phyloP scores from a whole-genome alignment of 92 coral and sea anemone genomes.

The Phenganax stokvisi region DNA sequence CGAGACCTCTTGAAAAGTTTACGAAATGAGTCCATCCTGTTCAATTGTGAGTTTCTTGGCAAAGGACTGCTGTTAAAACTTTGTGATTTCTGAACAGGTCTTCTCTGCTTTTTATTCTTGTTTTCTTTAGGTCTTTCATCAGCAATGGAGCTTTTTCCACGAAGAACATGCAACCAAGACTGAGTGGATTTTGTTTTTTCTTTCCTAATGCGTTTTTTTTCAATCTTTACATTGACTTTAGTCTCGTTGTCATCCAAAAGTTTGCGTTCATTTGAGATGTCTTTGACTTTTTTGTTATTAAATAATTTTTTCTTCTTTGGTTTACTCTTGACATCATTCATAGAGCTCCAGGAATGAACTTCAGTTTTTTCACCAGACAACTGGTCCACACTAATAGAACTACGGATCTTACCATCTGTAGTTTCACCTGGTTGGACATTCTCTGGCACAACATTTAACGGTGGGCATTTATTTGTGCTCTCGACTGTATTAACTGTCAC shows the following conservation, averaged over 20 bases:
- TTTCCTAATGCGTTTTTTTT: neutral
- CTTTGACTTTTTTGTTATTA: neutral
- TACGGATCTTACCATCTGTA: neutral
- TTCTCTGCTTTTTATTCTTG: constrained; percentile 5
- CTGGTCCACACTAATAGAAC: neutral
- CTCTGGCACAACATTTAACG: neutral
- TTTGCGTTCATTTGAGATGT: neutral
- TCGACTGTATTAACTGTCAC: constrained; percentile 17
- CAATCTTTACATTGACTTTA: neutral
- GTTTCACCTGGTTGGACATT: neutral
- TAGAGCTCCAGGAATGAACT: constrained; percentile 26
- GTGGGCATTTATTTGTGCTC: neutral
- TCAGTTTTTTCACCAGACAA: neutral
- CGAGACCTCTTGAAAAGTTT: constrained; percentile 23
- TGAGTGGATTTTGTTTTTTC: constrained; percentile 1
- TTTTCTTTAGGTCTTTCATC: constrained; percentile 4
- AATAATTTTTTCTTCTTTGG: constrained; percentile 21
- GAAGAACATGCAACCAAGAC: constrained; percentile 17
- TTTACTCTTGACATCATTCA: constrained; percentile 4
- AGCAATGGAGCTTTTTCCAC: neutral
- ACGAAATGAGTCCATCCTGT: constrained; percentile 36
- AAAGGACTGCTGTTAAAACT: constrained; percentile 11
- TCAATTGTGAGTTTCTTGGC: constrained; percentile 14
- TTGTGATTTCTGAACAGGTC: constrained; percentile 27
- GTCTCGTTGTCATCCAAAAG: neutral